Evolutionary conservation across 1,140 invertebrate species (phyloP).

Genomic region (Drosophila ercepeae): DNA sequence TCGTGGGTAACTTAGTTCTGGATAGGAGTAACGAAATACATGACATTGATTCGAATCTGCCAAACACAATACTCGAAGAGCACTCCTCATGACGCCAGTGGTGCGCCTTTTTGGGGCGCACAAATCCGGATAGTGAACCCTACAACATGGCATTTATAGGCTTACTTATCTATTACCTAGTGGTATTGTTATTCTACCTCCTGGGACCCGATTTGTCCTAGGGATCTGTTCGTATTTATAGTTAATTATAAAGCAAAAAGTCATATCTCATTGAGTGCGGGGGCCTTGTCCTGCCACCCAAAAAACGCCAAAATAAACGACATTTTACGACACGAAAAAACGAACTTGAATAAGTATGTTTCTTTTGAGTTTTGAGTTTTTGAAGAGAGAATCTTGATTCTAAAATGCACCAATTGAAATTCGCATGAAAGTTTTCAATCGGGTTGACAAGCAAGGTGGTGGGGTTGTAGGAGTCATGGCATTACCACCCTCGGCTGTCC

Average conservation of each 20-base stretch:
- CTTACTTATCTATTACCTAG: conserved; percentile 45
- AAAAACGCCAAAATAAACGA: conserved; percentile 19
- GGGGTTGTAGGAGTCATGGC: too few relatives aligned
- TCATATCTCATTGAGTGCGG: conserved; percentile 30
- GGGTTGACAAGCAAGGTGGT: too few relatives aligned
- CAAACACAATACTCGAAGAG: not conserved
- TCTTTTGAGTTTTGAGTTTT: not conserved
- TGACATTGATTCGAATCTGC: not conserved
- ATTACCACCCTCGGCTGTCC: too few relatives aligned
- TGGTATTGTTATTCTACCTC: conserved; percentile 42
- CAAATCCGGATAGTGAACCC: not conserved
- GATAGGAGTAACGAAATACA: not conserved
- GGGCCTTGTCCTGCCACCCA: conserved; percentile 30
- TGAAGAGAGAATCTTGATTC: too few relatives aligned
- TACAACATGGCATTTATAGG: conserved; percentile 44
- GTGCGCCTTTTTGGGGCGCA: conserved; percentile 44
- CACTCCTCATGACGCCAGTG: conserved; percentile 53
- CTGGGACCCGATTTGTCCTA: conserved; percentile 21
- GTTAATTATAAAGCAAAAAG: not conserved
- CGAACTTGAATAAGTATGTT: conserved; percentile 3
- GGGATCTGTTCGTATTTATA: conserved; percentile 1
- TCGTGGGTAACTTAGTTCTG: conserved; percentile 41
- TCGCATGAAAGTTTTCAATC: too few relatives aligned
- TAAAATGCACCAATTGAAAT: too few relatives aligned
- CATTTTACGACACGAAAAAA: conserved; percentile 6